phyloP scores from a whole-genome alignment of 2,113 vertebrate species.

The Oncorhynchus keta region DNA sequence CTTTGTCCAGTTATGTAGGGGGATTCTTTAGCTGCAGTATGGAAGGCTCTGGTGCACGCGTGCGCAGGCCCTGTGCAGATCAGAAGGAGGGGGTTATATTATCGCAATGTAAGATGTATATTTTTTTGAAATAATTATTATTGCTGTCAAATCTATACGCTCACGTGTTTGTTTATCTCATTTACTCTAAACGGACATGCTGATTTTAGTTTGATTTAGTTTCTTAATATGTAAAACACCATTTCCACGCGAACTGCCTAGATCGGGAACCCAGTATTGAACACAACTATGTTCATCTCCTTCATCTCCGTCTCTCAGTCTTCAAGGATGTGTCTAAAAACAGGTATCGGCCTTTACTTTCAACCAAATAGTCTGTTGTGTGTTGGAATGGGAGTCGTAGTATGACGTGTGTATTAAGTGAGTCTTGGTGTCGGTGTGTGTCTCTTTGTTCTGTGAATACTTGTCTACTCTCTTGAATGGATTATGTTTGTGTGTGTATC shows the following conservation, averaged over 20 bases:
- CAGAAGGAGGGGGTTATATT: conserved; percentile 28
- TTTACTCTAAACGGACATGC: neutral
- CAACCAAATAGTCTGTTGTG: conserved; percentile 51
- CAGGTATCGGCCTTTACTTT: conserved; percentile 48
- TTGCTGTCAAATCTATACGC: conserved; percentile 17
- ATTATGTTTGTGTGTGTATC: conserved; percentile 4
- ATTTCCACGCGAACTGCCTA: conserved; percentile 14
- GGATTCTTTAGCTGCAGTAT: too few species aligned
- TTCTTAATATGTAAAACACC: neutral
- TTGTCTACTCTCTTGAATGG: conserved; percentile 43
- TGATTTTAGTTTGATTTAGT: conserved; percentile 12
- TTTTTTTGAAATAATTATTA: conserved; percentile 48
- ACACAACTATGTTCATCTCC: conserved; percentile 31
- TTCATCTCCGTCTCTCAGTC: neutral
- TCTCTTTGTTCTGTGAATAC: conserved; percentile 62
- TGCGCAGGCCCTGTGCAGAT: neutral
- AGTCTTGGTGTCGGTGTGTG: conserved; percentile 64
- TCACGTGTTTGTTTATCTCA: conserved; percentile 1
- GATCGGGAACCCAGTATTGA: conserved; percentile 60
- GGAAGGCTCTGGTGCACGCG: neutral
- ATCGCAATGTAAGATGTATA: conserved; percentile 53
- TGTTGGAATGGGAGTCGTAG: conserved; percentile 52
- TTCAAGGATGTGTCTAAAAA: conserved; percentile 33
- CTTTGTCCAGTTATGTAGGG: too few species aligned
- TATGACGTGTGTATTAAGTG: conserved; percentile 64